Conservation (phyloP, 2,113 vertebrate genomes). For the Theropithecus gelada region DNA sequence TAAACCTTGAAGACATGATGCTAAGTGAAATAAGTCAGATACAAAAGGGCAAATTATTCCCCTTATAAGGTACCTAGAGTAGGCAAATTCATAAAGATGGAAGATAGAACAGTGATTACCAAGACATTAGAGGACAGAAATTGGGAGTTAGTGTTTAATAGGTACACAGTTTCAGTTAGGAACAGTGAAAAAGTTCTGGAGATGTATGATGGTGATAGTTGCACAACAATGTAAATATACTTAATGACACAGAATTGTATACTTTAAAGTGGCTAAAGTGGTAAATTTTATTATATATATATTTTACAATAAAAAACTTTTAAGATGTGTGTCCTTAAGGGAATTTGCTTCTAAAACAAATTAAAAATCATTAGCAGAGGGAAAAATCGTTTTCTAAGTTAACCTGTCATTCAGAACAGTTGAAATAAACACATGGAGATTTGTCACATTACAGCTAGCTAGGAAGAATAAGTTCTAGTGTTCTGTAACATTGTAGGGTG, state of each 20-base stretch:
- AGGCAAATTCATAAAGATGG: neutral
- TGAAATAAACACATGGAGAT: neutral
- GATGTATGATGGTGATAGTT: fast-evolving
- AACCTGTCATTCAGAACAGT: neutral
- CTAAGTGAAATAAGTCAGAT: neutral
- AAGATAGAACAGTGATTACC: neutral
- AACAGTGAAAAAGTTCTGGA: neutral
- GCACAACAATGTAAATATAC: neutral
- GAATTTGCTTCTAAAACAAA: neutral
- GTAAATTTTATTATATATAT: neutral
- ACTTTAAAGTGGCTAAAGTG: neutral
- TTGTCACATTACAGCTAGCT: neutral
- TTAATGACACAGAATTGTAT: neutral
- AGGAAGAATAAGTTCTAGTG: neutral
- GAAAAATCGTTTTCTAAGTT: neutral
- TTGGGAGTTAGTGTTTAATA: neutral
- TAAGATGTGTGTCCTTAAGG: neutral
- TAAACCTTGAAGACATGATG: neutral
- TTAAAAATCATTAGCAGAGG: neutral
- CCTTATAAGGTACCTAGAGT: neutral
- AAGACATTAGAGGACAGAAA: too few species aligned
- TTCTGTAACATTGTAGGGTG: neutral
- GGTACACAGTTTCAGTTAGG: neutral
- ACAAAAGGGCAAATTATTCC: neutral
- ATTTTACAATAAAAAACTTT: neutral